phyloP scores from a whole-genome alignment of 2,797 vertebrate species.

The Cynopterus sphinx region DNA sequence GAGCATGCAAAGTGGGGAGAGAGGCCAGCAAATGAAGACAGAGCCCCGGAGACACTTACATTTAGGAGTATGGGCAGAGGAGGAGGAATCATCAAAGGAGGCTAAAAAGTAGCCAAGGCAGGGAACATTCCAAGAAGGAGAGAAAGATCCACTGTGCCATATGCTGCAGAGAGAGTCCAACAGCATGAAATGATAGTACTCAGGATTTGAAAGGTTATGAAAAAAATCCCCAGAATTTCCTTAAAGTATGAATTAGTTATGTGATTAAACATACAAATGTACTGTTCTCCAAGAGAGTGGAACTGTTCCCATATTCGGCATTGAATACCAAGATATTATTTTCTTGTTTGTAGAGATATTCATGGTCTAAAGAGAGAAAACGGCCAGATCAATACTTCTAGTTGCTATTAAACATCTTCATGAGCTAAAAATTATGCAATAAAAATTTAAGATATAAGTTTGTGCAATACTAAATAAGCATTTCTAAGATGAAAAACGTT shows the following conservation, averaged over 20 bases:
- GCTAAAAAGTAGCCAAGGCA: slow-evolving; percentile 65
- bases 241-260: slow-evolving; percentile 31
- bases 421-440: slow-evolving; percentile 44
- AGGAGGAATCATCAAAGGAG: slow-evolving; percentile 63
- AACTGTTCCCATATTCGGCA: slow-evolving; percentile 71
- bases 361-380: slow-evolving; percentile 82
- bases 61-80: slow-evolving; percentile 48
- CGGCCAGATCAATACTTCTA: slow-evolving; percentile 33
- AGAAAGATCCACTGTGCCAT: slow-evolving; percentile 67
- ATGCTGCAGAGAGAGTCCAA: slow-evolving; percentile 71
- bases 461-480: neutral
- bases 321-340: slow-evolving; percentile 77
- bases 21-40: neutral
- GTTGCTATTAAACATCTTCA: neutral
- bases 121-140: slow-evolving; percentile 66
- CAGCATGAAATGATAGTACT: slow-evolving; percentile 56
- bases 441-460: slow-evolving; percentile 37
- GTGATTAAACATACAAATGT: slow-evolving; percentile 85
- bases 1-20: neutral
- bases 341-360: slow-evolving; percentile 85
- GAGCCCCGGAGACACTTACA: slow-evolving; percentile 65
- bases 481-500: slow-evolving; percentile 32
- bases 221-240: slow-evolving; percentile 63
- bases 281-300: slow-evolving; percentile 81
- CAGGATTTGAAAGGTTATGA: slow-evolving; percentile 56